A percentile compares a stretch with the other conserved stretches of the same genome.
Evolutionary conservation across 2,113 vertebrate genomes (phyloP).

Genomic region (Saiga tatarica): DNA sequence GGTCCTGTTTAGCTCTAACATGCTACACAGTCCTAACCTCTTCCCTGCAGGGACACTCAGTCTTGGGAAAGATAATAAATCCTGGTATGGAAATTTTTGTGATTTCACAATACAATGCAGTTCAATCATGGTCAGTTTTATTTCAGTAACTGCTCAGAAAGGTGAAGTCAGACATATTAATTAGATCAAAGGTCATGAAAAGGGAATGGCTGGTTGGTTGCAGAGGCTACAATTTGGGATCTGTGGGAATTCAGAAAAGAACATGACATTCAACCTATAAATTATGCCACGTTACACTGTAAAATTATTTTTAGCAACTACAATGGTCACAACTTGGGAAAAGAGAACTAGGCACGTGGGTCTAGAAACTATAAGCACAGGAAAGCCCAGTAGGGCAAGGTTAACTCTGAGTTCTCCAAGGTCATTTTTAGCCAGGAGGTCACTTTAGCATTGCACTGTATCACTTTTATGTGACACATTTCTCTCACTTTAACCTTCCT

Average conservation of each 20-base stretch:
- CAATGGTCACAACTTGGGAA: not conserved
- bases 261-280: not conserved
- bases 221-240: not conserved
- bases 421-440: not conserved
- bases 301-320: constrained; percentile 36
- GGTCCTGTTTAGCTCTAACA: not conserved
- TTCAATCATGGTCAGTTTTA: not conserved
- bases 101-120: constrained; percentile 21
- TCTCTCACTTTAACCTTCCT: not conserved
- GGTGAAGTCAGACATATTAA: not conserved
- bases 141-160: constrained; percentile 20
- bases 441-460: not conserved
- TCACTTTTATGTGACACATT: not conserved
- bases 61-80: not conserved
- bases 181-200: constrained; percentile 21
- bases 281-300: not conserved
- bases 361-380: not conserved
- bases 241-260: not conserved
- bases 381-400: not conserved
- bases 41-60: not conserved
- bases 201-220: not conserved
- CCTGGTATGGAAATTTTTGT: not conserved
- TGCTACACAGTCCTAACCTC: not conserved
- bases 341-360: not conserved
- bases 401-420: not conserved